Percentiles rank a stretch among this genome's conserved stretches.
phyloP scores from a whole-genome alignment of 2,888 invertebrate genomes.

The Meganola albula region DNA sequence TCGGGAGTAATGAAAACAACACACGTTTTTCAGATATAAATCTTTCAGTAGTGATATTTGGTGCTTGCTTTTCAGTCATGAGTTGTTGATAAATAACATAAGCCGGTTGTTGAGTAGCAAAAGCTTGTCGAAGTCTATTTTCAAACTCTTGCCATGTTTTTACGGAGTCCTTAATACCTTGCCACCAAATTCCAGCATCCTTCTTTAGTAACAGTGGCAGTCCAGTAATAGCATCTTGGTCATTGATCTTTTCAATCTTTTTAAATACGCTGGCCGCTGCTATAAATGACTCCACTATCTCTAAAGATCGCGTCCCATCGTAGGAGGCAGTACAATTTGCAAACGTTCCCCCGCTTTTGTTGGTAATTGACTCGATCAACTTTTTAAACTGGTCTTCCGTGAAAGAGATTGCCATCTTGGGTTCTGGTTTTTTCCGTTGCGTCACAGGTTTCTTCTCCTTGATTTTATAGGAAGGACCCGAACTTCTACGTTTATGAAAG shows the following conservation, averaged over 20 bases:
- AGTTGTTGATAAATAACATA: constrained; percentile 16
- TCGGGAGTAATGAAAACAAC: constrained; percentile 5
- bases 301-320: constrained; percentile 5
- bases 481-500: too few relatives aligned
- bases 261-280: constrained; percentile 8
- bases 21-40: constrained; percentile 10
- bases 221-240: constrained; percentile 3
- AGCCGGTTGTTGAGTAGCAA: constrained; percentile 11
- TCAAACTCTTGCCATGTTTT: constrained; percentile 10
- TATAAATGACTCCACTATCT: constrained; percentile 5
- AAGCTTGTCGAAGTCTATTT: constrained; percentile 9
- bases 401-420: constrained; percentile 6
- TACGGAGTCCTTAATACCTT: constrained; percentile 7
- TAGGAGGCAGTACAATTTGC: constrained; percentile 5
- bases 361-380: constrained; percentile 4
- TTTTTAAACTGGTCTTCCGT: constrained; percentile 4
- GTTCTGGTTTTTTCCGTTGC: too few relatives aligned
- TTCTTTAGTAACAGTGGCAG: constrained; percentile 4
- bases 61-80: constrained; percentile 4
- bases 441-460: too few relatives aligned
- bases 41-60: constrained; percentile 7
- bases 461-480: too few relatives aligned
- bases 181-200: constrained; percentile 9
- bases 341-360: constrained; percentile 4
- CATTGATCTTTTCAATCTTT: constrained; percentile 3